A percentile compares a stretch with the other conserved stretches of the same genome.
Conservation (phyloP, 2,113 vertebrate species). For the Eretmochelys imbricata region DNA sequence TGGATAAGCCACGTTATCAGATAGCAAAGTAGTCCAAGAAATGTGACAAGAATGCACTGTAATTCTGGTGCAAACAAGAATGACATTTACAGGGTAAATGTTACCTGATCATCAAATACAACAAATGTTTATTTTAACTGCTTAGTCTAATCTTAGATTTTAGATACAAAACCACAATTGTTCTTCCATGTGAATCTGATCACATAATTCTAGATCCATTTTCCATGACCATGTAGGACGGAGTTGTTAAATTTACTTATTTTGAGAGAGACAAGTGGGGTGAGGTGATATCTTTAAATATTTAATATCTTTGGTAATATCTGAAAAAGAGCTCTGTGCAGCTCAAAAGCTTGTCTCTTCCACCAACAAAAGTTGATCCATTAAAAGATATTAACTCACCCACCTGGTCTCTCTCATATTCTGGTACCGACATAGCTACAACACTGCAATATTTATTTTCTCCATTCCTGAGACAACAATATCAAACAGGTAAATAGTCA, state of each 20-base stretch:
- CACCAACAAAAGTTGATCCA: not conserved
- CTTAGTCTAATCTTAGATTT: conserved; percentile 12
- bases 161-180: not conserved
- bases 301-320: not conserved
- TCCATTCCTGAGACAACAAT: not conserved
- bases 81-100: conserved; percentile 37
- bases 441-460: not conserved
- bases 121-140: conserved; percentile 23
- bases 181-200: not conserved
- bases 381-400: not conserved
- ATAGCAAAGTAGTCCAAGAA: conserved; percentile 18
- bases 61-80: conserved; percentile 54
- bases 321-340: not conserved
- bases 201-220: not conserved
- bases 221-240: not conserved
- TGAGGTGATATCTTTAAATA: not conserved
- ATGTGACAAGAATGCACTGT: not conserved
- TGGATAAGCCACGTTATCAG: not conserved
- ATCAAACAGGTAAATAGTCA: not conserved
- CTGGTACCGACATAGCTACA: not conserved
- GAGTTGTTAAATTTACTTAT: not conserved
- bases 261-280: not conserved
- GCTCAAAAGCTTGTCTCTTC: not conserved
- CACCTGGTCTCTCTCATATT: not conserved
- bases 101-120: not conserved